Evolutionary conservation across 92 coral and sea anemone species (phyloP), one percentile per base, ranked within the genome.

Genomic region (Phenganax stokvisi): DNA sequence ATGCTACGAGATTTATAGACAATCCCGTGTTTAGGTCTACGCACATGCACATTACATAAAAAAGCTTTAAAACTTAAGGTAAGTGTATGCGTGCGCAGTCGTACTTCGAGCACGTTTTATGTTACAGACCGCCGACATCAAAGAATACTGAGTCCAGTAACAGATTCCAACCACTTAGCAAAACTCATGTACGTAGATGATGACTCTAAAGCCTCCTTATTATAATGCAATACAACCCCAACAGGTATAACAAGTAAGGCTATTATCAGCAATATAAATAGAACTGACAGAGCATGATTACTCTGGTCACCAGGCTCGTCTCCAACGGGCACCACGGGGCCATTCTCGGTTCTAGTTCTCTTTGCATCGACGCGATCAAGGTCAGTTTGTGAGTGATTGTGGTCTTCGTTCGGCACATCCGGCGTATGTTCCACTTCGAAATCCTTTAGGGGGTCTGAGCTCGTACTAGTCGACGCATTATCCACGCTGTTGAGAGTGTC

Each of bases 171-270:
- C 47, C 47, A 37, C 47, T 37, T 5, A 37, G 47, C 47, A 37
- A 37, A 37, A 5, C 47, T 37, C 47, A 20, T 86, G 80, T 89
- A 94, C 4, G 87, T 88, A 62, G 89, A 85, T 47, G 97, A 89
- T 54, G 94, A 82, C 83, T 93, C 88, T 67, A 94, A 80, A 85
- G 90, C 89, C 52, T 88, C 89, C 76, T 92, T 94, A 30, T 96
- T 87, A 11, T 91, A 90, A 70, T 94, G 97, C 90, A 96, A 85
- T 15, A 94, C 91, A 52, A 94, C 88, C 15, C 97, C 98, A 44
- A 94, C 85, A 27, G 97, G 98, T 31, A 94, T 94, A 91, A 94
- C 84, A 63, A 94, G 86, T 57, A 94, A 79, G 6, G 98, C 98
- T 74, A 94, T 68, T 47, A 94, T 90, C 37, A 94, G 88, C 86